Percentiles rank a stretch among this genome's conserved stretches.
phyloP scores from a whole-genome alignment of 2,888 invertebrate species.

The Gastracanthus pulcherrimus region DNA sequence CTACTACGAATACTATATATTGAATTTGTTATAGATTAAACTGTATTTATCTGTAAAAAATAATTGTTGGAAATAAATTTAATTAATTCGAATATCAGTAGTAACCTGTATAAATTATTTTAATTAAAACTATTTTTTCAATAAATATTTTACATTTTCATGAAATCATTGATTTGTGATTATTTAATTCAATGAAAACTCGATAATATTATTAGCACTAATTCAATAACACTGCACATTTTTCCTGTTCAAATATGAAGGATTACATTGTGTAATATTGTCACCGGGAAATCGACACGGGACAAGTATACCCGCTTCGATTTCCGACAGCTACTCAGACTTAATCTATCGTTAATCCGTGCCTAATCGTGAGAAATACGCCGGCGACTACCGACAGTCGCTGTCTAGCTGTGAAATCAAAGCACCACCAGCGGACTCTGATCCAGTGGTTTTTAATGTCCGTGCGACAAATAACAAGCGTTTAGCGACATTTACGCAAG shows the following conservation, averaged over 20 bases:
- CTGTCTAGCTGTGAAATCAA: conserved; percentile 14
- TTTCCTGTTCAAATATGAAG: too few species aligned
- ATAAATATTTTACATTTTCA: too few species aligned
- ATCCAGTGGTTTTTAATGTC: conserved; percentile 65
- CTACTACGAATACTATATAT: too few species aligned
- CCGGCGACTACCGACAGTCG: conserved; percentile 57
- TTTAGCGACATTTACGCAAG: conserved; percentile 74
- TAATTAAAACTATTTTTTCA: too few species aligned
- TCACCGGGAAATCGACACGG: conserved; percentile 3
- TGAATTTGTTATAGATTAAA: too few species aligned
- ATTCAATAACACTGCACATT: background rate
- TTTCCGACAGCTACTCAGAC: conserved; percentile 62
- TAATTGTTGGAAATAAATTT: too few species aligned
- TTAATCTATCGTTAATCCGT: conserved; percentile 64
- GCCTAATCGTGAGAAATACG: conserved; percentile 71
- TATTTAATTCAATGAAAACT: too few species aligned
- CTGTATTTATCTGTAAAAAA: too few species aligned
- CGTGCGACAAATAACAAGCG: conserved; percentile 71
- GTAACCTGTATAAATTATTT: too few species aligned
- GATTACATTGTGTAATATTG: background rate
- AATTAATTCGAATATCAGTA: too few species aligned
- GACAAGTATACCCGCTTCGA: conserved; percentile 58
- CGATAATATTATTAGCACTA: too few species aligned
- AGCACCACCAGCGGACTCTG: conserved; percentile 52
- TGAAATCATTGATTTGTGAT: too few species aligned